phyloP scores from a whole-genome alignment of 2,113 vertebrate species.

The Acanthochromis polyacanthus region DNA sequence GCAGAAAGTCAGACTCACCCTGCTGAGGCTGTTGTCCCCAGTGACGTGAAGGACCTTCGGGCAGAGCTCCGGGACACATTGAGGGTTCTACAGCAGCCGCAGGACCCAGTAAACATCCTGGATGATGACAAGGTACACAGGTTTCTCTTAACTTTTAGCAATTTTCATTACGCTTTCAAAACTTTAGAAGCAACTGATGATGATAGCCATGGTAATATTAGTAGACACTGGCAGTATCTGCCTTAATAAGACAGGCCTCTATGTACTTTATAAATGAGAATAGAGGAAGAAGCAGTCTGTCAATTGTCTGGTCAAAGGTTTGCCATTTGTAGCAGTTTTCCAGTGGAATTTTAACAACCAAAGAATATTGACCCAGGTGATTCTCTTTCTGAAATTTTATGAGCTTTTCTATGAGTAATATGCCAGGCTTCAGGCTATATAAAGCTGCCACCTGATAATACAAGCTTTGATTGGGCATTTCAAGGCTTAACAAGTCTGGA shows the following conservation, averaged over 20 bases:
- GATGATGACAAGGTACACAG: slow-evolving; percentile 91
- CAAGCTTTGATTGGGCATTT: slow-evolving; percentile 37
- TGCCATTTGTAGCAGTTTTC: neutral
- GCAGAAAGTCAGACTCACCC: slow-evolving; percentile 31
- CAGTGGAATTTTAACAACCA: neutral
- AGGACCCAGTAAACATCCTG: slow-evolving; percentile 76
- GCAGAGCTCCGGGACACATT: slow-evolving; percentile 86
- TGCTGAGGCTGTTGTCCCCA: slow-evolving; percentile 28
- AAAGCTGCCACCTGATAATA: slow-evolving; percentile 45
- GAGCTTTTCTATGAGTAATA: slow-evolving; percentile 15
- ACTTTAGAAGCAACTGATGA: neutral
- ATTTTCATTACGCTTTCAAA: neutral
- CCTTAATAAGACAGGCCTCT: too few relatives aligned
- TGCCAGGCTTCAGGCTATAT: slow-evolving; percentile 12
- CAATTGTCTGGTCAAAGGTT: slow-evolving; percentile 5
- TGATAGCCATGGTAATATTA: too few relatives aligned
- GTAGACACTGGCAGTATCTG: neutral
- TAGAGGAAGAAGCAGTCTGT: neutral
- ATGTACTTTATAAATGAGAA: too few relatives aligned
- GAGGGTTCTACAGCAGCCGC: slow-evolving; percentile 86
- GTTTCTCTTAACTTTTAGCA: neutral
- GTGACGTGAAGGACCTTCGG: slow-evolving; percentile 86
- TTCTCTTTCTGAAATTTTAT: slow-evolving; percentile 33
- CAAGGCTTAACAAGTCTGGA: slow-evolving; percentile 54
- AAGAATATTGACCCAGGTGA: slow-evolving; percentile 6